Percentiles rank a stretch among this genome's conserved stretches.
phyloP scores from a whole-genome alignment of 2,888 invertebrate species.

The Asteroscopus sphinx region DNA sequence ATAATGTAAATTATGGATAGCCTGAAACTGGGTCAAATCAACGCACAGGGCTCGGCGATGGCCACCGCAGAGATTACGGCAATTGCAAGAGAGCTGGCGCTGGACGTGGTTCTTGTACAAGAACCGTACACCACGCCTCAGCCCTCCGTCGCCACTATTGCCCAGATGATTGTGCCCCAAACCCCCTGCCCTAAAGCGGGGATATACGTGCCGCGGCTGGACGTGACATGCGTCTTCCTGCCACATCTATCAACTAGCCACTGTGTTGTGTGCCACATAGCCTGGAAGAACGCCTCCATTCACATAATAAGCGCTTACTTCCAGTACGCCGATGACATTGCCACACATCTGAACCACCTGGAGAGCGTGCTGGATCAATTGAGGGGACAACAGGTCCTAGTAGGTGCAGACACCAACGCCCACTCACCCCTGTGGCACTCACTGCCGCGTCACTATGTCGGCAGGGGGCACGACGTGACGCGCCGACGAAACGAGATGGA shows the following conservation, averaged over 20 bases:
- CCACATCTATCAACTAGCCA: conserved; percentile 37
- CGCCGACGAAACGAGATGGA: background rate
- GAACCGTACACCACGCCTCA: conserved; percentile 42
- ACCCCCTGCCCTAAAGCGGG: conserved; percentile 35
- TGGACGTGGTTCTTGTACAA: conserved; percentile 54
- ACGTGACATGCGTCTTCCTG: conserved; percentile 27
- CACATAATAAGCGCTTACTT: background rate
- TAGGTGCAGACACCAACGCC: conserved; percentile 54
- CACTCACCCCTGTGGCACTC: conserved; percentile 60
- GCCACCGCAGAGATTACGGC: conserved; percentile 47
- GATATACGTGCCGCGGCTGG: conserved; percentile 10
- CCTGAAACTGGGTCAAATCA: conserved; percentile 39
- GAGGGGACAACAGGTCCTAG: conserved; percentile 6
- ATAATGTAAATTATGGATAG: conserved; percentile 29
- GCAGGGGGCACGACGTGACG: conserved; percentile 28
- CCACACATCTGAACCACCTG: conserved; percentile 20
- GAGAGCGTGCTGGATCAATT: conserved; percentile 27
- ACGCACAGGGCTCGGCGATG: conserved; percentile 35
- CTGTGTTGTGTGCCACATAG: conserved; percentile 33
- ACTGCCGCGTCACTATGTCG: conserved; percentile 15
- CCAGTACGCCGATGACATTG: conserved; percentile 14
- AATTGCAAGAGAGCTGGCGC: conserved; percentile 14
- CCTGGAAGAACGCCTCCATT: rapidly evolving
- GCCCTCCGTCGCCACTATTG: conserved; percentile 9
- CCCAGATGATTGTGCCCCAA: background rate